Percentiles rank a stretch among this genome's conserved stretches.
Evolutionary conservation across 2,888 invertebrate species (phyloP).

Genomic region (Chloroclystis v-ata): DNA sequence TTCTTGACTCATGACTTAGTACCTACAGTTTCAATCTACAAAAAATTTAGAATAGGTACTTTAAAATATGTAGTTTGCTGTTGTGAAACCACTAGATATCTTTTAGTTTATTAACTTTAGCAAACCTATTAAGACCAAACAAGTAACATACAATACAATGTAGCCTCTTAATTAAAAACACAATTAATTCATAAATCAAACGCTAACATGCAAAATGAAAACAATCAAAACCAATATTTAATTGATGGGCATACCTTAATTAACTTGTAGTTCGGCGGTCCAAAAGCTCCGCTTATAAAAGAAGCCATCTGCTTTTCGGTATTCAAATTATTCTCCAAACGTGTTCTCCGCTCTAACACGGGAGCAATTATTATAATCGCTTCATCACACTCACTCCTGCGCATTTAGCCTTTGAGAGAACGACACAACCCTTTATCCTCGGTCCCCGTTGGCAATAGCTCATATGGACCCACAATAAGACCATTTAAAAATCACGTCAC

Average conservation of each 20-base stretch:
- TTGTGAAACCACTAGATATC: no score
- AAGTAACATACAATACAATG: constrained; percentile 31
- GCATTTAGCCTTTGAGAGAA: constrained; percentile 51
- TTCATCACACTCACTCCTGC: constrained; percentile 73
- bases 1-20: no score
- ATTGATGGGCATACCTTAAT: constrained; percentile 77
- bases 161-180: constrained; percentile 53
- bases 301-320: constrained; percentile 77
- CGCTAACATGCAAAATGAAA: constrained; percentile 64
- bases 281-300: constrained; percentile 65
- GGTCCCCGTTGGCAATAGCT: constrained; percentile 59
- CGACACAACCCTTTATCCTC: constrained; percentile 57
- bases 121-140: constrained; percentile 22
- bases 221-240: constrained; percentile 74
- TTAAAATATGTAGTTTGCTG: not conserved
- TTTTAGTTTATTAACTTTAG: no score
- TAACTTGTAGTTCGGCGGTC: constrained; percentile 73
- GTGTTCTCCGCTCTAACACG: constrained; percentile 62
- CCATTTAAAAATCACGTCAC: constrained; percentile 69
- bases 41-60: no score
- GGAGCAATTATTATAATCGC: constrained; percentile 49
- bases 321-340: constrained; percentile 77
- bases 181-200: constrained; percentile 58
- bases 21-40: no score
- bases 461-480: constrained; percentile 70